phyloP scores from a whole-genome alignment of 1,140 invertebrate genomes.

The Pseudomyrmex sp. region DNA sequence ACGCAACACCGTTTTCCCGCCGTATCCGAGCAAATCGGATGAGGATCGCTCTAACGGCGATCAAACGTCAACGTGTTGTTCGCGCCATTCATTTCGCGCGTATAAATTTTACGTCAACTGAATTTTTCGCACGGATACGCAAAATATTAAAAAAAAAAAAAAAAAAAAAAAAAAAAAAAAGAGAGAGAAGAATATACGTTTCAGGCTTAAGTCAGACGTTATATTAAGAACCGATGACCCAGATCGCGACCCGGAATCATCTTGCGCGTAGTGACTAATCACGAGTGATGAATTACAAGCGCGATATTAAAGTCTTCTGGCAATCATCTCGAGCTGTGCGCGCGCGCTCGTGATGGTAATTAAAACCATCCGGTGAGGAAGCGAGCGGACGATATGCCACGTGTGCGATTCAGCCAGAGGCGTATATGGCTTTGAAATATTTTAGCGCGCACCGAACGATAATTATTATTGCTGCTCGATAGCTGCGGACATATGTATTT shows the following conservation, averaged over 20 bases:
- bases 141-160: neutral
- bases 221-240: conserved; percentile 61
- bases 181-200: conserved; percentile 34
- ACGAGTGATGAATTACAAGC: conserved; percentile 20
- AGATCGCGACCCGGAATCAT: conserved; percentile 60
- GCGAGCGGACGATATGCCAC: neutral
- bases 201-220: conserved; percentile 27
- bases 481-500: neutral
- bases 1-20: conserved; percentile 47
- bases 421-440: neutral
- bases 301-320: conserved; percentile 31
- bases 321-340: neutral
- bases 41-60: neutral
- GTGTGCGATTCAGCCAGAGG: conserved; percentile 1
- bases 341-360: conserved; percentile 26
- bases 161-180: too few species aligned
- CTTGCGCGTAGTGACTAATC: conserved; percentile 50
- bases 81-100: too few species aligned
- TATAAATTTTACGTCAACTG: neutral
- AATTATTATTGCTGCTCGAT: neutral
- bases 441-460: neutral
- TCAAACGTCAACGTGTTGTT: neutral
- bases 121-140: neutral
- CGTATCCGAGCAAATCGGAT: neutral
- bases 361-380: conserved; percentile 39